phyloP scores from a whole-genome alignment of 2,888 invertebrate genomes.

The Pyrochroa serraticornis region DNA sequence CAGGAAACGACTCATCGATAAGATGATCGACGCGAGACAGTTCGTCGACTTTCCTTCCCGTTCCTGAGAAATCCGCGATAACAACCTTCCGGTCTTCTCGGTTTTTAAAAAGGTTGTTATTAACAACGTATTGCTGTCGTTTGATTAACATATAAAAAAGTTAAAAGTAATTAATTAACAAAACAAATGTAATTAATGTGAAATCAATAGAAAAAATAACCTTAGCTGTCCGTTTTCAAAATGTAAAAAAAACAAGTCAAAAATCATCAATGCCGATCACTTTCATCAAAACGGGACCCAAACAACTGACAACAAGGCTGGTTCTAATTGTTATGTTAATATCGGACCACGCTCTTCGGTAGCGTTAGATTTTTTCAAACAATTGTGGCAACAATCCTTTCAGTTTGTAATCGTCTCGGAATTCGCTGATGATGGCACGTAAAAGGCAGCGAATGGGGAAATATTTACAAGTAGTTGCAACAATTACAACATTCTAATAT shows the following conservation, averaged over 20 bases:
- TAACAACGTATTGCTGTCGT: too few relatives aligned
- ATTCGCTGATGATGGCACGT: conserved; percentile 10
- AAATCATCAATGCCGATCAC: conserved; percentile 27
- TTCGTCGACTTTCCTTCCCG: too few relatives aligned
- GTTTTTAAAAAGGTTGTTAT: too few relatives aligned
- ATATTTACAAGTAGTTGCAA: conserved; percentile 22
- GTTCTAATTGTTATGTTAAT: conserved; percentile 16
- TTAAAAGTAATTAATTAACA: conserved; percentile 20
- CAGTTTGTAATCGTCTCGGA: background rate
- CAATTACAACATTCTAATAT: conserved; percentile 28
- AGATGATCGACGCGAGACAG: background rate
- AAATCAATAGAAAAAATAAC: conserved; percentile 19
- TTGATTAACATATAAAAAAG: too few relatives aligned
- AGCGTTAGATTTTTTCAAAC: conserved; percentile 6
- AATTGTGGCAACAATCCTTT: background rate
- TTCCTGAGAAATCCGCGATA: too few relatives aligned
- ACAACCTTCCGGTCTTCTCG: background rate
- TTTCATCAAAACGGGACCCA: conserved; percentile 20
- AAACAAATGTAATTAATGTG: conserved; percentile 25
- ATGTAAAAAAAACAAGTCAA: conserved; percentile 5
- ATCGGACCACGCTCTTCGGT: conserved; percentile 9
- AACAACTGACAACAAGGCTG: conserved; percentile 10
- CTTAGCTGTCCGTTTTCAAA: conserved; percentile 18
- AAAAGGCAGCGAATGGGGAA: conserved; percentile 4
- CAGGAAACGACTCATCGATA: conserved; percentile 13